A percentile compares a stretch with the other conserved stretches of the same genome.
Evolutionary conservation across 2,113 vertebrate genomes (phyloP).

Genomic region (Ursus arctos): DNA sequence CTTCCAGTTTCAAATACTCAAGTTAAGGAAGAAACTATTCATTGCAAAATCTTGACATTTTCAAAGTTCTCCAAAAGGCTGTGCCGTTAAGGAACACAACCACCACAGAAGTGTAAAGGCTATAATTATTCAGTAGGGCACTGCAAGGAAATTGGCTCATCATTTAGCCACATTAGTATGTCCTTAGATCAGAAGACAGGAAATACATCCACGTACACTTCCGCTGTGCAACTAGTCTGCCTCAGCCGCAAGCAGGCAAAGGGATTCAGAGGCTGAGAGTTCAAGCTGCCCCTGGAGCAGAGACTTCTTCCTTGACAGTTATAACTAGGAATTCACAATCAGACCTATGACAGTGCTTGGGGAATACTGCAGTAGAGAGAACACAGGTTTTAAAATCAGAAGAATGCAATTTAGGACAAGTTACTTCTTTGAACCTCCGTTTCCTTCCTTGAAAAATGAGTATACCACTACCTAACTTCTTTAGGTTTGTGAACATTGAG

Average conservation of each 20-base stretch:
- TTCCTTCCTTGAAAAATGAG: background rate
- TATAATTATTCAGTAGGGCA: background rate
- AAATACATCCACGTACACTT: background rate
- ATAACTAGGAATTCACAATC: background rate
- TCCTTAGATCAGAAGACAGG: background rate
- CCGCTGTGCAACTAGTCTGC: background rate
- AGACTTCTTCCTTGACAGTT: background rate
- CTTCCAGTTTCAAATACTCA: slow-evolving; percentile 21
- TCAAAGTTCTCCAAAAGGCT: slow-evolving; percentile 33
- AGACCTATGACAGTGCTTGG: background rate
- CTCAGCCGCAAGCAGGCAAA: background rate
- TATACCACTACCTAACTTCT: background rate
- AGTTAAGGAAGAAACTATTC: slow-evolving; percentile 11
- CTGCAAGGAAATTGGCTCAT: background rate
- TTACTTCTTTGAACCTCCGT: background rate
- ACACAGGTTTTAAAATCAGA: background rate
- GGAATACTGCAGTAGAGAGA: background rate
- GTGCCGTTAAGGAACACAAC: background rate
- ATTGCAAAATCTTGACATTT: slow-evolving; percentile 25
- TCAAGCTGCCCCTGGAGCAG: background rate
- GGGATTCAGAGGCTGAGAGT: background rate
- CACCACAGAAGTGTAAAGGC: background rate
- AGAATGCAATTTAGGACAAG: background rate
- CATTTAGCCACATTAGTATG: background rate
- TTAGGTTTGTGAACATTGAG: background rate